A percentile compares a stretch with the other conserved stretches of the same genome.
Evolutionary conservation across 2,888 invertebrate species (phyloP).

Genomic region (Papilio gigon): DNA sequence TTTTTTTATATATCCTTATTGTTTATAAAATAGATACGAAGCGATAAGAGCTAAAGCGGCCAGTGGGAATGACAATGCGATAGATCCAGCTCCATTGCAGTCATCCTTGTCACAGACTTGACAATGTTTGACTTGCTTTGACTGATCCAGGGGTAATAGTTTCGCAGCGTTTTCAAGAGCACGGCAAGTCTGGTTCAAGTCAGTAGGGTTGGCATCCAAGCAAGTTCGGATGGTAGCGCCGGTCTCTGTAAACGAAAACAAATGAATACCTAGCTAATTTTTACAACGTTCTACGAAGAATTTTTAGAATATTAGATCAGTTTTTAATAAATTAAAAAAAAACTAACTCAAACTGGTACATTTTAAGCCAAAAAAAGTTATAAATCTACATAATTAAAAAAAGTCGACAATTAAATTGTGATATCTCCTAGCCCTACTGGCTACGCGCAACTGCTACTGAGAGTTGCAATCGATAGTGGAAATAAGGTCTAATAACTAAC

Average conservation of each 20-base stretch:
- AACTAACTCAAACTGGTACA: too few relatives aligned
- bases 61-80: constrained; percentile 65
- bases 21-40: constrained; percentile 67
- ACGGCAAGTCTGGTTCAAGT: constrained; percentile 64
- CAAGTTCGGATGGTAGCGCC: constrained; percentile 70
- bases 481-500: constrained; percentile 54
- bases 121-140: constrained; percentile 64
- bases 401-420: too few relatives aligned
- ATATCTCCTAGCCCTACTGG: background rate
- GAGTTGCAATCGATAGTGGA: background rate
- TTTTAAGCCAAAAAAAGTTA: too few relatives aligned
- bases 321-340: too few relatives aligned
- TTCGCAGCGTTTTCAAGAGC: constrained; percentile 54
- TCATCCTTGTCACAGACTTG: constrained; percentile 77
- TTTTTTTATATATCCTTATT: constrained; percentile 56
- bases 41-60: constrained; percentile 62
- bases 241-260: constrained; percentile 56
- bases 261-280: background rate
- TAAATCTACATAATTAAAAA: too few relatives aligned
- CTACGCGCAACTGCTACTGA: background rate
- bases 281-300: too few relatives aligned
- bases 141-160: constrained; percentile 45
- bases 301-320: too few relatives aligned
- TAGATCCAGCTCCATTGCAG: constrained; percentile 77
- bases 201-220: constrained; percentile 65